Percentiles rank a stretch among this genome's conserved stretches.
These are phyloP conservation scores for Xyliphius kryptos DNA, from an alignment of 2,113 vertebrate genomes.

Conservation along the genomic window DNA sequence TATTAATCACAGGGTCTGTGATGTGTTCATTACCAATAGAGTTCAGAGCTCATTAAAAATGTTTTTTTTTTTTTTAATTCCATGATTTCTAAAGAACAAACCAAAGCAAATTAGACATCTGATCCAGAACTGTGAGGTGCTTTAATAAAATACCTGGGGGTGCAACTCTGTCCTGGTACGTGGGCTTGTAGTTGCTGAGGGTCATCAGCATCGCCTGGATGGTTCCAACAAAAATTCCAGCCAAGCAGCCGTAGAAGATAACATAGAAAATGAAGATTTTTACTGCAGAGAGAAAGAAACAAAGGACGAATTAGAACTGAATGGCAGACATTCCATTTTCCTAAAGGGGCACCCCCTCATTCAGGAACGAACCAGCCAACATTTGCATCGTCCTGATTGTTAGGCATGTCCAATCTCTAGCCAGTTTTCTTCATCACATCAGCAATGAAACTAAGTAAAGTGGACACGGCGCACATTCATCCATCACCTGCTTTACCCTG, in stretches of 20 bases:
- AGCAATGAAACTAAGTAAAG: neutral
- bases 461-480: too few species aligned
- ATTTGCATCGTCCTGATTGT: neutral
- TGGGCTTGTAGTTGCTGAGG: constrained; percentile 83
- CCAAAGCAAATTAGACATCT: too few species aligned
- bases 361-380: neutral
- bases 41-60: too few species aligned
- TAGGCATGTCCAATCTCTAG: too few species aligned
- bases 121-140: neutral
- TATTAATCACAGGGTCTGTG: too few species aligned
- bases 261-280: constrained; percentile 95
- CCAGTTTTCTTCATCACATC: neutral
- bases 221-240: constrained; percentile 95
- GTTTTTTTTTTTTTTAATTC: too few species aligned
- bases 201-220: constrained; percentile 96
- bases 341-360: neutral
- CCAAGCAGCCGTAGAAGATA: constrained; percentile 95
- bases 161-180: constrained; percentile 94
- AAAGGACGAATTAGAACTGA: neutral
- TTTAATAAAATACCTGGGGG: constrained; percentile 82
- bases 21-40: too few species aligned
- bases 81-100: too few species aligned
- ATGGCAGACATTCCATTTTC: too few species aligned
- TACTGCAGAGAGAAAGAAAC: constrained; percentile 62
- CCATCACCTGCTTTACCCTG: too few species aligned